These are phyloP conservation scores for Macrotus californicus DNA, from an alignment of 2,113 vertebrate species.

Conservation along the genomic window DNA sequence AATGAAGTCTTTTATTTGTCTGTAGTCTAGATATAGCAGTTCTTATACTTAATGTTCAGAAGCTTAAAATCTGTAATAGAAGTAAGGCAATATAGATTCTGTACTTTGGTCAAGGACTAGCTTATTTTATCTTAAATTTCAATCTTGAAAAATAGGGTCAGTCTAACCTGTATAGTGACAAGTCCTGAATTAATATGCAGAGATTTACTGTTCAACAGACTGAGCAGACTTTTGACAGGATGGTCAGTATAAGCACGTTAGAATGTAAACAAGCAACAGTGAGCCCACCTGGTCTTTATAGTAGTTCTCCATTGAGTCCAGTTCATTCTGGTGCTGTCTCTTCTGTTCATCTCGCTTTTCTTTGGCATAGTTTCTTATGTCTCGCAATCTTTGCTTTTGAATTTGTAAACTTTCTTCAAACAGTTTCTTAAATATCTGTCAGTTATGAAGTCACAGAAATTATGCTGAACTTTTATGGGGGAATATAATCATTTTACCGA, in stretches of 20 bases:
- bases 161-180: not conserved
- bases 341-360: constrained; percentile 88
- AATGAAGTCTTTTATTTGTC: not conserved
- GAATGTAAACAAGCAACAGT: too few relatives aligned
- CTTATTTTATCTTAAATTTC: constrained; percentile 5
- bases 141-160: not conserved
- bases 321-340: constrained; percentile 82
- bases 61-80: constrained; percentile 1
- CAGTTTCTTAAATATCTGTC: constrained; percentile 91
- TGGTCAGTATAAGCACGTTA: not conserved
- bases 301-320: constrained; percentile 95
- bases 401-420: constrained; percentile 94
- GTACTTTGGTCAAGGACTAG: not conserved
- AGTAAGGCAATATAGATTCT: not conserved
- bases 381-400: constrained; percentile 89
- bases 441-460: constrained; percentile 42
- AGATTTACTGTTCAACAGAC: not conserved
- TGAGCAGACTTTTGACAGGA: not conserved
- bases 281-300: constrained; percentile 91
- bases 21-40: not conserved
- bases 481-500: not conserved
- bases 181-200: not conserved
- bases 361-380: constrained; percentile 85
- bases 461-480: not conserved
- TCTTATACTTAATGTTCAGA: not conserved